Evolutionary conservation across 2,113 vertebrate species (phyloP), one percentile per base, ranked within the genome.

Genomic region (Mustela lutreola): DNA sequence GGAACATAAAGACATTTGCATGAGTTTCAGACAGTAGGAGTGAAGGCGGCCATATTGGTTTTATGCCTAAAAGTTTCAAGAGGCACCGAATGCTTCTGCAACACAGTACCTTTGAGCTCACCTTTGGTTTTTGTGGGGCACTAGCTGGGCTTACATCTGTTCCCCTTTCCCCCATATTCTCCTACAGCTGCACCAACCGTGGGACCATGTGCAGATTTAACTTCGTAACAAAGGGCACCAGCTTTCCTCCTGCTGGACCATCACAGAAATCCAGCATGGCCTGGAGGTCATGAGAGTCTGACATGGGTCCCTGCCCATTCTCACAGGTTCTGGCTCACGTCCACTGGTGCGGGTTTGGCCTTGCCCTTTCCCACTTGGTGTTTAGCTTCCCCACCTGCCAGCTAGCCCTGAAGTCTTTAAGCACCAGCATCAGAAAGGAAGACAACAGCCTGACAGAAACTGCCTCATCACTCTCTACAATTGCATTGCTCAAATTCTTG

Each of bases 71-170:
- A 81, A 83, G 24, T 1, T 3, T 4, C 9, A 1, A 45, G 60
- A 18, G 50, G 7, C 8, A 62, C 0, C 16, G 24, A 21, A 5
- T 19, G 0, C 33, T n/a, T 6, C 39, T 4, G 3, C 11, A 45
- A 2, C 15, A 7, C 5, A 10, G 2, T 19, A 11, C 65, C 42
- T 19, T 7, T 26, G 45, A 26, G 45, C 18, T 48, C 48, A 15
- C 22, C 58, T 91, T 67, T 36, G 50, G 36, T 45, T 62, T 36
- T 22, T 11, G 4, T 56, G 45, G 21, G 33, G 53, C 36, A 42
- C 42, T 48, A n/a, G 53, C 22, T 39, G 14, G 45, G 22, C 39
- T 70, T 36, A 10, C 42, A 62, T 31, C 24, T 58, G 6, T 12
- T 78, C 53, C 3, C 10, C 28, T 21, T 56, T 28, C 28, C 12